Base-by-base conservation (phyloP, 1,140 invertebrate genomes). In the Drosophila hydei region DNA sequence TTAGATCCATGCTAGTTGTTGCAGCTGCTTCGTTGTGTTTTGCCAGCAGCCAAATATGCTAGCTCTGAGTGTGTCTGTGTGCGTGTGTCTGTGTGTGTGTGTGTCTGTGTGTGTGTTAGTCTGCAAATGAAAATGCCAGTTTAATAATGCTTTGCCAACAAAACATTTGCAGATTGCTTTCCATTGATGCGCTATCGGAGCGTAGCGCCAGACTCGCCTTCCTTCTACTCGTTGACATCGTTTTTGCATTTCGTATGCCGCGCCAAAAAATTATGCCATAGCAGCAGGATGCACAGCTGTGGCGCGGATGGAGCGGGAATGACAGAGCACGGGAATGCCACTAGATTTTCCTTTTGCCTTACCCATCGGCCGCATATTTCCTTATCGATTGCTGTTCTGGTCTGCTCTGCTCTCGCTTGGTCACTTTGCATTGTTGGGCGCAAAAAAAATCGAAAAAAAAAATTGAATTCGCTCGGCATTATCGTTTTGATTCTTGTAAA, bases 151-250 rank as follows among this genome's bases (percentile, higher is more conserved):
- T 84, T 72, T 83, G 79, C 75, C 55, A 79, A 83, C 79, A 83
- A 83, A 83, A 76, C 79, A 83, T 84, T 83, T 83, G 79, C 75
- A 83, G 79, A 83, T 83, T 83, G 79, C 79, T 83, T 83, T 83
- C 75, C 72, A 75, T 75, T 67, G 69, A 75, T 75, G 68, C 60
- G 55, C 64, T 58, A 51, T 47, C 73, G 42, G 60, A 59, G 56
- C 63, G 55, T 18, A 67, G 38, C 47, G 59, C 45, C 38, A 18
- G 48, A 45, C 19, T 48, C 47, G 30, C 43, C 43, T 16, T 27
- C 38, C 8, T 38, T 36, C 16, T 38, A 47, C 56, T 65, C 72
- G 58, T 48, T 51, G 58, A 42, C 52, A 58, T 48, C 43, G 67
- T 74, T 60, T 69, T 61, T 77, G 74, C 77, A 81, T 77, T 81